phyloP scores from a whole-genome alignment of 2,113 vertebrate species.

The Rallus limicola region DNA sequence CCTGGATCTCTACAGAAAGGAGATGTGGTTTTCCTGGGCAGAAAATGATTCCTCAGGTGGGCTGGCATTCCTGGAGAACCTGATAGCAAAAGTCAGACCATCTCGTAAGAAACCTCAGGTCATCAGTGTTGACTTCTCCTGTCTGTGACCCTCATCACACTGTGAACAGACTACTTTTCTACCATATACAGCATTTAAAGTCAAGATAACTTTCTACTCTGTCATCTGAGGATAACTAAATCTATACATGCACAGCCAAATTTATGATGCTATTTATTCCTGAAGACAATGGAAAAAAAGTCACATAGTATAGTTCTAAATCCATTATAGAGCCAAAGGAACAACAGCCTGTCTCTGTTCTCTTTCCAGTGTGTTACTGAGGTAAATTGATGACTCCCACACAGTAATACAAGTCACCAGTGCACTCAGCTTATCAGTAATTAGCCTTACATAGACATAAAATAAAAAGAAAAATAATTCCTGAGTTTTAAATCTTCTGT shows the following conservation, averaged over 20 bases:
- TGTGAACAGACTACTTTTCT: not conserved
- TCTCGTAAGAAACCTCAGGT: not conserved
- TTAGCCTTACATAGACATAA: not conserved
- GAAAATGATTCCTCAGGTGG: not conserved
- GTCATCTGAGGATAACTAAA: not conserved
- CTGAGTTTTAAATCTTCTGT: not conserved
- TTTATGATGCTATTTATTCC: not conserved
- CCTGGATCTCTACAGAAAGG: not conserved
- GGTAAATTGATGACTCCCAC: not conserved
- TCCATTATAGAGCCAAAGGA: not conserved
- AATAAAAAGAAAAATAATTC: not conserved
- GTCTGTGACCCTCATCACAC: not conserved
- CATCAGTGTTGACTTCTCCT: not conserved
- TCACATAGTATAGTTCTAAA: not conserved
- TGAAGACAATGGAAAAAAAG: not conserved
- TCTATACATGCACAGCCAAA: not conserved
- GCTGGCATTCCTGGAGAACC: not conserved
- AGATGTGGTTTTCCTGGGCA: not conserved
- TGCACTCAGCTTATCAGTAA: not conserved
- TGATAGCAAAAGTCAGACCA: not conserved
- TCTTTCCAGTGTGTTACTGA: not conserved
- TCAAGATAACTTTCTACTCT: not conserved
- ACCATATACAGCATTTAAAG: not conserved
- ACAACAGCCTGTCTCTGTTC: not conserved
- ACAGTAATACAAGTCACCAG: not conserved